Percentiles rank a stretch among this genome's conserved stretches.
phyloP scores from a whole-genome alignment of 2,113 vertebrate species.

The Centropus bengalensis region DNA sequence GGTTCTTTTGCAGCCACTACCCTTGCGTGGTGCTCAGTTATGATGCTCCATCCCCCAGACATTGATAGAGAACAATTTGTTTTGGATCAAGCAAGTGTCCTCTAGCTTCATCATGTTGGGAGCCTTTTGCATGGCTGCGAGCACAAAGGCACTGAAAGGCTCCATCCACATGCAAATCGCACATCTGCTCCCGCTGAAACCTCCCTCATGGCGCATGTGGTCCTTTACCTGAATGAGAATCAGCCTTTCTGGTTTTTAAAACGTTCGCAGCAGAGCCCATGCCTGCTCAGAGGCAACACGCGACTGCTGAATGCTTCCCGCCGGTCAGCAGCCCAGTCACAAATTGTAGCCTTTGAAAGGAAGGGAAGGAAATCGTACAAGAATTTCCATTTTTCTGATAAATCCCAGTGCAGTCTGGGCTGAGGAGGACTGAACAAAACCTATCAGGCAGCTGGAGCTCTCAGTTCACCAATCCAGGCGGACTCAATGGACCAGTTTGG shows the following conservation, averaged over 20 bases:
- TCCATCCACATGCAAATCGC: constrained; percentile 4
- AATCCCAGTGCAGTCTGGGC: background rate
- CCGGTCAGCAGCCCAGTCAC: background rate
- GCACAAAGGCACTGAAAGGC: background rate
- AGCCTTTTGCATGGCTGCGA: background rate
- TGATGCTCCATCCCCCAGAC: background rate
- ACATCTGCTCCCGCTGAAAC: background rate
- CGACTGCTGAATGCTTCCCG: background rate
- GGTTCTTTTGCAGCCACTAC: background rate
- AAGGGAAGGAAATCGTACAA: background rate
- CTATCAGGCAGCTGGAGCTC: background rate
- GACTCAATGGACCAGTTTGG: background rate
- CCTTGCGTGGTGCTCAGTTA: background rate
- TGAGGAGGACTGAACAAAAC: background rate
- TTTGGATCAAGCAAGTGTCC: background rate
- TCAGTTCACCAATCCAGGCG: background rate
- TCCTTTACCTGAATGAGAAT: background rate
- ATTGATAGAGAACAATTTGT: background rate
- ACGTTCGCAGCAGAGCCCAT: background rate
- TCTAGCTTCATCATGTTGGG: background rate
- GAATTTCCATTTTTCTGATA: background rate
- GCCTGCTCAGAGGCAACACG: background rate
- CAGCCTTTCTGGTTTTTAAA: background rate
- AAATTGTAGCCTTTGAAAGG: background rate
- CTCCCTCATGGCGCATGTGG: background rate